phyloP scores from a whole-genome alignment of 2,888 invertebrate genomes.

The Clanis bilineata region DNA sequence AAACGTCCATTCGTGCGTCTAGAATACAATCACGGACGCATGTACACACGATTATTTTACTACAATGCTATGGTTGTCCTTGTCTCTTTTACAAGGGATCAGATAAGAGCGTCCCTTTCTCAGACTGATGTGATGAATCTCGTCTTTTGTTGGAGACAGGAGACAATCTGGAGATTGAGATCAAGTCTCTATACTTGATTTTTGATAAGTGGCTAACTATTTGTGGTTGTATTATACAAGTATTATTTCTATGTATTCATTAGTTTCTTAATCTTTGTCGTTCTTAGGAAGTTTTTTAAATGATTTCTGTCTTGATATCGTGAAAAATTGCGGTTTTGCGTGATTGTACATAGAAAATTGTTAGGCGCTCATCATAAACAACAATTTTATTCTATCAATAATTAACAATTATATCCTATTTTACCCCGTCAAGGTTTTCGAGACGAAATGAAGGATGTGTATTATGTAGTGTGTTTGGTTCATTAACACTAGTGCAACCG shows the following conservation, averaged over 20 bases:
- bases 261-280: not conserved
- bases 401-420: too few relatives aligned
- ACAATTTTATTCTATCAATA: too few relatives aligned
- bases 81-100: constrained; percentile 30
- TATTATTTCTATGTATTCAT: not conserved
- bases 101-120: not conserved
- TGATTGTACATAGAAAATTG: too few relatives aligned
- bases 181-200: not conserved
- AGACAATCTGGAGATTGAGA: not conserved
- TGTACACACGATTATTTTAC: constrained; percentile 72
- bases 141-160: constrained; percentile 4
- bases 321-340: too few relatives aligned
- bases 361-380: too few relatives aligned
- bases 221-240: not conserved
- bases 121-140: not conserved
- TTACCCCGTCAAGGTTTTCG: too few relatives aligned
- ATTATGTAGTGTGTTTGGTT: too few relatives aligned
- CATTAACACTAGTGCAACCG: too few relatives aligned
- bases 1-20: constrained; percentile 46
- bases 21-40: constrained; percentile 70
- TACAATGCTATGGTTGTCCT: constrained; percentile 65
- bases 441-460: too few relatives aligned
- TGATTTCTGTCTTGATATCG: too few relatives aligned
- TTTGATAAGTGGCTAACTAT: not conserved
- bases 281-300: too few relatives aligned